Conservation (phyloP, 2,113 vertebrate species). For the Xyrauchen texanus region DNA sequence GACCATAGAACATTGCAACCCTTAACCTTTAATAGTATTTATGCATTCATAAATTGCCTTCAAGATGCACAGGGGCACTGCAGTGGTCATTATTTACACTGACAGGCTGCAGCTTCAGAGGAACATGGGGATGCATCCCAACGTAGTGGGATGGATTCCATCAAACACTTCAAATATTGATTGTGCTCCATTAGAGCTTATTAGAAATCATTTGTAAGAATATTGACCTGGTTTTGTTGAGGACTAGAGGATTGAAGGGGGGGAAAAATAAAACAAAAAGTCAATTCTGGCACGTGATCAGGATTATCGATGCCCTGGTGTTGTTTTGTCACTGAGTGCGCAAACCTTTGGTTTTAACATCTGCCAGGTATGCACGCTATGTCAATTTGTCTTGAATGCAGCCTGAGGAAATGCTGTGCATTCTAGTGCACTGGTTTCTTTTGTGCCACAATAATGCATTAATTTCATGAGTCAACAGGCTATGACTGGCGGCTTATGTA, state of each 20-base stretch:
- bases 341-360: slow-evolving; percentile 56
- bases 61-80: slow-evolving; percentile 60
- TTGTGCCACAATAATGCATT: slow-evolving; percentile 74
- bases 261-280: neutral
- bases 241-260: neutral
- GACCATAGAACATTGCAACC: slow-evolving; percentile 65
- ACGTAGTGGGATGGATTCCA: slow-evolving; percentile 33
- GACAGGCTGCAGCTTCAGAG: slow-evolving; percentile 52
- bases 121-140: slow-evolving; percentile 35
- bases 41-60: slow-evolving; percentile 69
- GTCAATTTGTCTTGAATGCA: slow-evolving; percentile 50
- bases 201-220: slow-evolving; percentile 26
- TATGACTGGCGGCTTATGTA: slow-evolving; percentile 71
- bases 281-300: slow-evolving; percentile 24
- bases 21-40: slow-evolving; percentile 74
- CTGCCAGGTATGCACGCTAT: slow-evolving; percentile 52
- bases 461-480: slow-evolving; percentile 80
- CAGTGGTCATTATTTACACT: slow-evolving; percentile 59
- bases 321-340: slow-evolving; percentile 49
- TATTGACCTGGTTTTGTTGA: slow-evolving; percentile 13
- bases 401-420: slow-evolving; percentile 58
- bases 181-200: slow-evolving; percentile 33
- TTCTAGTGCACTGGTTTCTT: slow-evolving; percentile 62
- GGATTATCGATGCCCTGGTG: slow-evolving; percentile 39
- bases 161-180: slow-evolving; percentile 15